Percentiles rank a stretch among this genome's conserved stretches.
phyloP scores from a whole-genome alignment of 2,113 vertebrate genomes.

The Bufo bufo region DNA sequence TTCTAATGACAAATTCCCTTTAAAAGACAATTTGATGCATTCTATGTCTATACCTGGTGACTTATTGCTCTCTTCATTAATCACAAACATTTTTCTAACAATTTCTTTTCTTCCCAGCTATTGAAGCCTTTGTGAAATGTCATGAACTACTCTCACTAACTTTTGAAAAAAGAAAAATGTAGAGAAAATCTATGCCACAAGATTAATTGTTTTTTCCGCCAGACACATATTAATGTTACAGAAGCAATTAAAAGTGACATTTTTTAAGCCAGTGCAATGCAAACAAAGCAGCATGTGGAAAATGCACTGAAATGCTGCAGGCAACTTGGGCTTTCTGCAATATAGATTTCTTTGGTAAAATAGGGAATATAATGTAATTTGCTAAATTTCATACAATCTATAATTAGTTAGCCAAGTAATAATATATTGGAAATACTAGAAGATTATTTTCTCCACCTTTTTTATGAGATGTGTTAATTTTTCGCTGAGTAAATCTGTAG shows the following conservation, averaged over 20 bases:
- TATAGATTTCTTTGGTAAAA: conserved; percentile 26
- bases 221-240: conserved; percentile 61
- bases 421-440: conserved; percentile 7
- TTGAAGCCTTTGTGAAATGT: conserved; percentile 22
- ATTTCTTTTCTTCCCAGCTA: neutral
- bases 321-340: neutral
- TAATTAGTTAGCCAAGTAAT: conserved; percentile 40
- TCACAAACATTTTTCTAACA: conserved; percentile 21
- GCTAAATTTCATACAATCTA: conserved; percentile 20
- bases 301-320: conserved; percentile 49
- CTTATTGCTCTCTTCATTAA: conserved; percentile 10
- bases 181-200: conserved; percentile 39
- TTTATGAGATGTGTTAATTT: conserved; percentile 30
- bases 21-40: conserved; percentile 25
- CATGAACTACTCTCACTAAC: conserved; percentile 23
- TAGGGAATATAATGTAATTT: neutral
- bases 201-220: conserved; percentile 60
- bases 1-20: neutral
- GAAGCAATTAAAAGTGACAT: conserved; percentile 59
- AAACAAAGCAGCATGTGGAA: conserved; percentile 50
- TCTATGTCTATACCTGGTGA: conserved; percentile 16
- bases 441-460: conserved; percentile 21
- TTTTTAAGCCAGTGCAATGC: conserved; percentile 53
- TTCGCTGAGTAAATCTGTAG: conserved; percentile 15
- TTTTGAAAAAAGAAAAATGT: conserved; percentile 15